Evolutionary conservation across 2,888 invertebrate species (phyloP).

Genomic region (Pecten maximus): DNA sequence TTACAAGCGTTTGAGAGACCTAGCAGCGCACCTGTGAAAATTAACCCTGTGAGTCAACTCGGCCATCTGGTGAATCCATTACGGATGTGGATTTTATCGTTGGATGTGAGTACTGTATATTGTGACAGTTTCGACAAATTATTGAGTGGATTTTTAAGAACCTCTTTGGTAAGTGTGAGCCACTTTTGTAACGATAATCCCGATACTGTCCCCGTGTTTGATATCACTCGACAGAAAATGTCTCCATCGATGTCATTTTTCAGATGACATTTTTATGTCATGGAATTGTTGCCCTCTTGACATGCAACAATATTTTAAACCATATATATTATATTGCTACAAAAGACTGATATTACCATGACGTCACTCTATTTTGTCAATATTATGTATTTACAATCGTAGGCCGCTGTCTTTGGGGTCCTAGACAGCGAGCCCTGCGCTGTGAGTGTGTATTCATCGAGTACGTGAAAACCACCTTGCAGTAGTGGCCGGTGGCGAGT

Average conservation of each 20-base stretch:
- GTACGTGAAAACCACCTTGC: not conserved
- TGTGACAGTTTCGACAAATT: conserved; percentile 26
- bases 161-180: not conserved
- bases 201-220: not conserved
- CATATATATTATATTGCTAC: not conserved
- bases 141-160: not conserved
- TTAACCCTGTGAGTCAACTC: conserved; percentile 5
- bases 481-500: not conserved
- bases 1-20: conserved; percentile 35
- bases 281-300: not conserved
- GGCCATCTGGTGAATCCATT: conserved; percentile 15
- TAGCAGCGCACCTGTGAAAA: conserved; percentile 17
- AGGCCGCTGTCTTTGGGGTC: not conserved
- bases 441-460: not conserved
- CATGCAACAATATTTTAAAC: not conserved
- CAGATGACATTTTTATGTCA: not conserved
- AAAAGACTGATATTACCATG: not conserved
- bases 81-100: conserved; percentile 22
- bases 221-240: not conserved
- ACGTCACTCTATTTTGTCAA: not conserved
- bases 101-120: not conserved
- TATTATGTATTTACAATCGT: not conserved
- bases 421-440: not conserved
- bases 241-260: conserved; percentile 2
- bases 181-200: not conserved